Percentiles rank a stretch among this genome's conserved stretches.
phyloP scores from a whole-genome alignment of 2,888 invertebrate genomes.

The Cephus spinipes region DNA sequence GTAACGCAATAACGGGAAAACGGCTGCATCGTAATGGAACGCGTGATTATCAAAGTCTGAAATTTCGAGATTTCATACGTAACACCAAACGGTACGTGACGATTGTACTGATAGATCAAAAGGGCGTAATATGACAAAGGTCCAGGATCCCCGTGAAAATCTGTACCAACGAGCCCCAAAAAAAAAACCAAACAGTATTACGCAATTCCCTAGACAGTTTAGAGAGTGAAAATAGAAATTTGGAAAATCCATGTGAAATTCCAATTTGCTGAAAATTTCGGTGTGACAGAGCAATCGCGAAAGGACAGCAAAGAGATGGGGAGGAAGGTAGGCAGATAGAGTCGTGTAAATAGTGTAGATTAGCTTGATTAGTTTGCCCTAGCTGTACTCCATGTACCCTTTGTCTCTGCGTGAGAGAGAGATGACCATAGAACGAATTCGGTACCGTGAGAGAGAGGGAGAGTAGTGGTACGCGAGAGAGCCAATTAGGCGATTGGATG shows the following conservation, averaged over 20 bases:
- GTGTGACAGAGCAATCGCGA: background rate
- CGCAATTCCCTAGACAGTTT: background rate
- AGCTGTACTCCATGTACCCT: slow-evolving; percentile 36
- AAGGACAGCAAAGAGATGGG: background rate
- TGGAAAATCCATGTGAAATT: background rate
- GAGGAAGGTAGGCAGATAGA: slow-evolving; percentile 19
- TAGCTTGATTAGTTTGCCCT: slow-evolving; percentile 46
- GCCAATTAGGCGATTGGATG: slow-evolving; percentile 36
- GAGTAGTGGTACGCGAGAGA: slow-evolving; percentile 1
- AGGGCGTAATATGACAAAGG: background rate
- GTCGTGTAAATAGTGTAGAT: slow-evolving; percentile 45
- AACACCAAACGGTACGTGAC: background rate
- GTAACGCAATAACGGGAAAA: background rate
- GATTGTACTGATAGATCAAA: background rate
- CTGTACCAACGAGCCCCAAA: background rate
- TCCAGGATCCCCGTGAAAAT: background rate
- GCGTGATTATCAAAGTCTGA: background rate
- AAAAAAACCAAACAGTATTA: background rate
- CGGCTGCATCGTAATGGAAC: background rate
- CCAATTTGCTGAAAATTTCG: background rate
- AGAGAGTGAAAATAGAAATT: background rate
- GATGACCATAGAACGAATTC: slow-evolving; percentile 13
- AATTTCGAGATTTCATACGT: background rate
- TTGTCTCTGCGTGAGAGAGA: slow-evolving; percentile 31
- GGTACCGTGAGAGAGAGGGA: slow-evolving; percentile 15